A percentile compares a stretch with the other conserved stretches of the same genome.
Evolutionary conservation across 2,888 invertebrate species (phyloP).

Genomic region (Mythimna lalbum): DNA sequence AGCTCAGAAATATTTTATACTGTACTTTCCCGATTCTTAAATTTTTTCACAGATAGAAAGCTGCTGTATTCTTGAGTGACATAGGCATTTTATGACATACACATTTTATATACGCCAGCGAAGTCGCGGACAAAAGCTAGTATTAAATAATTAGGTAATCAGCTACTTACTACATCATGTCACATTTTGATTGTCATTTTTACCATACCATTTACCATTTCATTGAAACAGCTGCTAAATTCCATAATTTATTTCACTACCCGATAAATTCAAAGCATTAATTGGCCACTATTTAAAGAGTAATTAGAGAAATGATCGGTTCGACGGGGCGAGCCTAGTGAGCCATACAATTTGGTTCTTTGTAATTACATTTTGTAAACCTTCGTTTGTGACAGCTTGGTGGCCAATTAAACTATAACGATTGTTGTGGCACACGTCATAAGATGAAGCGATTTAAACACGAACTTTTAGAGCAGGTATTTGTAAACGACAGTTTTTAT

Average conservation of each 20-base stretch:
- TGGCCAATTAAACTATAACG: constrained; percentile 71
- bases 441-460: constrained; percentile 31
- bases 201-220: not conserved
- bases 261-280: constrained; percentile 39
- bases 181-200: not conserved
- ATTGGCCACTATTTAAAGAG: constrained; percentile 54
- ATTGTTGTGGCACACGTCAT: constrained; percentile 48
- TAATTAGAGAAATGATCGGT: constrained; percentile 58
- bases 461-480: not conserved
- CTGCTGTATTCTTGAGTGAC: too few relatives aligned
- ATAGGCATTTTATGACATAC: too few relatives aligned
- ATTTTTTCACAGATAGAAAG: too few relatives aligned
- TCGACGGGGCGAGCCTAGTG: constrained; percentile 31
- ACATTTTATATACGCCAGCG: too few relatives aligned
- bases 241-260: constrained; percentile 13
- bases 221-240: constrained; percentile 19
- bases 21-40: too few relatives aligned
- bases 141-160: not conserved
- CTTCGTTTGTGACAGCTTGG: constrained; percentile 71
- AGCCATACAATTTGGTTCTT: constrained; percentile 58
- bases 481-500: too few relatives aligned
- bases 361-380: constrained; percentile 71
- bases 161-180: too few relatives aligned
- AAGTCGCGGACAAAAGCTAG: too few relatives aligned
- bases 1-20: too few relatives aligned